Base-by-base conservation (phyloP, 2,113 vertebrate genomes). In the Tachuris rubrigastra region DNA sequence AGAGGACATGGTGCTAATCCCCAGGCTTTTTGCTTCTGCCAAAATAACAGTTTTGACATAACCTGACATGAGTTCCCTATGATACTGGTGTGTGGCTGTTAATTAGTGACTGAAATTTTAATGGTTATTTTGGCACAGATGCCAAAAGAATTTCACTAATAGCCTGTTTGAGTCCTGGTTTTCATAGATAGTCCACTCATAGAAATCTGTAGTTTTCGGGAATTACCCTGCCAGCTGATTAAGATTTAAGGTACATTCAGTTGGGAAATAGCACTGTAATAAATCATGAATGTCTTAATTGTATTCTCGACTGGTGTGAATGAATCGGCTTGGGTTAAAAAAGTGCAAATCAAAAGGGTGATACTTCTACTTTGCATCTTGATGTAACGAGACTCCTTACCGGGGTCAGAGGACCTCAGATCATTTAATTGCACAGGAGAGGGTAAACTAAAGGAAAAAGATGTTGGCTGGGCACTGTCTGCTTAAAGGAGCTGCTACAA, bases 1-100 rank as follows among this genome's bases (percentile, higher is more conserved):
- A 69, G 21, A 39, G 10, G n/a, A 50, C 6, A 2, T n/a, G 37
- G 35, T 63, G 71, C 55, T 88, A 87, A 81, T 87, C 46, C 35
- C 41, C 30, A 25, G 1, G 3, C 71, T 74, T 79, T 82, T 76
- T 60, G 42, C 42, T 24, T 79, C 24, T 83, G 84, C 59, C 75
- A 90, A 95, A 87, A 71, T 14, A 67, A 44, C 19, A 44, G 75
- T 46, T 88, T 68, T 75, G 78, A 56, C 30, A 23, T 67, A 87
- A 42, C n/a, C 49, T 79, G 69, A 39, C 41, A 30, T 0, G 15
- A 60, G 14, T 56, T 89, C 17, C 30, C 35, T 72, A 4, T 85
- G 74, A 62, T 86, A n/a, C 18, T 42, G 13, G 14, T 47, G 31
- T 31, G 52, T 55, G 67, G 14, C 67, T 83, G 50, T 25, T 88